These are phyloP conservation scores for Amphimallon solstitiale DNA, from an alignment of 2,888 invertebrate species.

Conservation along the genomic window DNA sequence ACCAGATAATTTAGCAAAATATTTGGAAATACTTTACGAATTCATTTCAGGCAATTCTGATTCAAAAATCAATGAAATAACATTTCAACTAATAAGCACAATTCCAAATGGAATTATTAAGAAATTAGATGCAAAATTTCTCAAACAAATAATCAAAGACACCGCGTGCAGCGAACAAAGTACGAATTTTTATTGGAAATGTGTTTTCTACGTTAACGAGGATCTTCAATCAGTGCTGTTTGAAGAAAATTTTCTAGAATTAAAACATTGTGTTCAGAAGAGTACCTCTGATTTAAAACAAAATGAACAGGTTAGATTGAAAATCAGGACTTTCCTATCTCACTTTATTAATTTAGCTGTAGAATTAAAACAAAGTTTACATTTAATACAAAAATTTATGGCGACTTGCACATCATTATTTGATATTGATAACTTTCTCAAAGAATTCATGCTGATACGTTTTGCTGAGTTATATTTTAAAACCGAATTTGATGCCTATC, in stretches of 20 bases:
- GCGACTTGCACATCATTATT: background rate
- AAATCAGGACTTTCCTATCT: conserved; percentile 4
- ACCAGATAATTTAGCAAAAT: conserved; percentile 1
- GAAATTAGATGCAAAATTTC: conserved; percentile 10
- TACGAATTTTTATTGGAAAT: conserved; percentile 10
- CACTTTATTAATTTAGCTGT: background rate
- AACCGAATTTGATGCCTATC: background rate
- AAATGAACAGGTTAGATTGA: background rate
- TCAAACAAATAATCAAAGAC: conserved; percentile 13
- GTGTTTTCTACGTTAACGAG: background rate
- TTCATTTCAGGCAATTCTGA: conserved; percentile 3
- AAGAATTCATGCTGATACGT: conserved; percentile 13
- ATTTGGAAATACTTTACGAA: conserved; percentile 17
- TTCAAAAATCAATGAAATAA: background rate
- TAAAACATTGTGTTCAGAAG: background rate
- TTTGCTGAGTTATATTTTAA: background rate
- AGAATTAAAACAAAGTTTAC: conserved; percentile 4
- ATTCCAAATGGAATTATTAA: conserved; percentile 5
- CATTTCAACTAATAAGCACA: background rate
- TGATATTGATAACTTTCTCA: background rate
- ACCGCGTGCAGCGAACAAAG: background rate
- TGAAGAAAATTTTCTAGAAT: background rate
- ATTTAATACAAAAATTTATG: conserved; percentile 12
- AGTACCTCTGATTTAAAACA: background rate
- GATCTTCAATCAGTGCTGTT: background rate